Base-by-base conservation (phyloP, 2,797 vertebrate species). In the Scleropages formosus region DNA sequence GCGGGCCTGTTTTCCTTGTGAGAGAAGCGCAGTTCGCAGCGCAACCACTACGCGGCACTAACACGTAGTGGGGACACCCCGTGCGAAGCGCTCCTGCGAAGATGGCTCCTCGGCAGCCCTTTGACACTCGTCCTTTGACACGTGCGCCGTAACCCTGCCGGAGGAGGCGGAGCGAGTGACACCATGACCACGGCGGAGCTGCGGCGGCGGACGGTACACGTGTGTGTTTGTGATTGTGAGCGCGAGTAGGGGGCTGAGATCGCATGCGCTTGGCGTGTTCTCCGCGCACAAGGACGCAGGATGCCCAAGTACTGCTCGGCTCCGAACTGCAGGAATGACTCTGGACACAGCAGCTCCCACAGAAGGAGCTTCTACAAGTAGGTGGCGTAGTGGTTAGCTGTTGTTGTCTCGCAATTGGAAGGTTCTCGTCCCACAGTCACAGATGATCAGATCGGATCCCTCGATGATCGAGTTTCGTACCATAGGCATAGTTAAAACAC, bases 281-380 rank as follows among this genome's bases (percentile, higher is more conserved):
- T 87, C 85, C 83, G 8, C 62, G 46, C 8, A 61, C 20, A n/a
- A 24, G 70, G 24, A 22, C n/a, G 46, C 65, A 56, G 82, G 31
- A 90, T 90, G 92, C 90, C 90, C 0, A 92, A 90, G 46, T 89
- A 89, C 24, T 92, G 91, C 44, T 86, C 87, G 7, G 91, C 88
- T 0, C 90, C 85, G 0, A 86, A 85, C 73, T 93, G 91, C 78
- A 87, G 72, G 77, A 91, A 80, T 65, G 87, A 88, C 4, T 88
- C 88, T 0, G 87, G 86, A 0, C 83, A 63, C 64, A 77, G 84
- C 47, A 63, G 51, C 26, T 69, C 81, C 4, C 87, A 88, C 61
- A 84, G 78, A 80, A 92, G 83, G 0, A 92, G 90, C 78, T 91
- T 92, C 74, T 90, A 92, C 85, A 88, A 88, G 93, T 92, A 82